phyloP scores from a whole-genome alignment of 2,888 invertebrate species.

The Acanthoscelides obtectus region DNA sequence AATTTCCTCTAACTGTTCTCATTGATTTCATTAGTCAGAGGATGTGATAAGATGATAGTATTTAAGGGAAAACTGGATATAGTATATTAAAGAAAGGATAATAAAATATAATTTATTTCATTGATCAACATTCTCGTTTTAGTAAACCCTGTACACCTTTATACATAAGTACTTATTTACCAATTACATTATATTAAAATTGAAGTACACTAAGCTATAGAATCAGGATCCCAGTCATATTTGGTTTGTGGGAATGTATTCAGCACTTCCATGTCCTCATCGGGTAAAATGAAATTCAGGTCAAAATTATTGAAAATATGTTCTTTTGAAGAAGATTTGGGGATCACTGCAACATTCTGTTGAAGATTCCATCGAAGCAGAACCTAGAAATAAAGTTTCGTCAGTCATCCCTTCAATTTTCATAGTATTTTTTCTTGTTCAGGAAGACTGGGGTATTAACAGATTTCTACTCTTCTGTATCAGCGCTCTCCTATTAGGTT shows the following conservation, averaged over 20 bases:
- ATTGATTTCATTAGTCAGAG: background rate
- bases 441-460: too few species aligned
- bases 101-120: background rate
- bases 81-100: background rate
- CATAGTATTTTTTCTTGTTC: too few species aligned
- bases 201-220: slow-evolving; percentile 42
- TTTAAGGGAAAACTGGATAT: background rate
- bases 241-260: slow-evolving; percentile 37
- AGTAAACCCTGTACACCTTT: background rate
- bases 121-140: background rate
- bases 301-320: slow-evolving; percentile 58
- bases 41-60: background rate
- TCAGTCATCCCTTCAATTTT: too few species aligned
- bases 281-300: slow-evolving; percentile 55
- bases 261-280: slow-evolving; percentile 51
- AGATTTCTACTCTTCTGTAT: too few species aligned
- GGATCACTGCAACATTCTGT: slow-evolving; percentile 64
- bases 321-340: slow-evolving; percentile 56
- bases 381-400: slow-evolving; percentile 39
- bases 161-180: background rate
- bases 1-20: background rate
- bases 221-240: slow-evolving; percentile 58
- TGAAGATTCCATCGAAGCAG: slow-evolving; percentile 75
- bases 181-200: slow-evolving; percentile 8
- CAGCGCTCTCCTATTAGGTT: too few species aligned